phyloP scores from a whole-genome alignment of 2,113 vertebrate genomes.

The Ophthalmolycus amberensis region DNA sequence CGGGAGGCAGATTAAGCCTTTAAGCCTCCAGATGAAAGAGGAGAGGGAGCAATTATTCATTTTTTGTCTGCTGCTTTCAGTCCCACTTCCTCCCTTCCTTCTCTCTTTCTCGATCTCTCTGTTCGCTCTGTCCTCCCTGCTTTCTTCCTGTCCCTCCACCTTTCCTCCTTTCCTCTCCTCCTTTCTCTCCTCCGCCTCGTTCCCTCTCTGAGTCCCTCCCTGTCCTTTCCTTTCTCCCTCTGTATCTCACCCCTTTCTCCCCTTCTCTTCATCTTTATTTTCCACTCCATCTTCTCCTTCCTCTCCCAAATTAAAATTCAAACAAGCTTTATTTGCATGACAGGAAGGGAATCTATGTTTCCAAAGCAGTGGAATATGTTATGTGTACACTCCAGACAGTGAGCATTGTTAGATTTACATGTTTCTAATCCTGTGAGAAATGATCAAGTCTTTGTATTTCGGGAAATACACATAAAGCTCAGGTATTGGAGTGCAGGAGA shows the following conservation, averaged over 20 bases:
- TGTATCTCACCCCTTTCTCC: too few species aligned
- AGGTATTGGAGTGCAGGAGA: not conserved
- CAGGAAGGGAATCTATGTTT: slow-evolving; percentile 21
- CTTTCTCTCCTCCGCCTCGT: not conserved
- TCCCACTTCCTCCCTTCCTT: slow-evolving; percentile 2
- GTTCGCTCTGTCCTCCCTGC: slow-evolving; percentile 41
- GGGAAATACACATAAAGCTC: slow-evolving; percentile 3
- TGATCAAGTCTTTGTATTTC: not conserved
- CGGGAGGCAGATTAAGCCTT: slow-evolving; percentile 66
- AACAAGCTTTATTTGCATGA: slow-evolving; percentile 38
- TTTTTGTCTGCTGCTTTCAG: slow-evolving; percentile 26
- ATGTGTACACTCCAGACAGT: not conserved
- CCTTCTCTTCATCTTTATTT: slow-evolving; percentile 23
- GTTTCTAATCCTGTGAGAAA: slow-evolving; percentile 7
- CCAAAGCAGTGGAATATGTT: slow-evolving; percentile 11
- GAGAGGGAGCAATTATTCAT: slow-evolving; percentile 51
- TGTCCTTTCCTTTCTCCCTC: too few species aligned
- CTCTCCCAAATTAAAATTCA: slow-evolving; percentile 39
- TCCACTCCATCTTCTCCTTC: not conserved
- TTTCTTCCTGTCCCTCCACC: not conserved
- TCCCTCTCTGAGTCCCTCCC: too few species aligned
- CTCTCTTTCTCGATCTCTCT: not conserved
- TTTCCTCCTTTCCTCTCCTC: not conserved
- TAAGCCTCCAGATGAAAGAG: slow-evolving; percentile 70
- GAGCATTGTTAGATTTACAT: not conserved